A percentile compares a stretch with the other conserved stretches of the same genome.
Evolutionary conservation across 2,113 vertebrate species (phyloP).

Genomic region (Grus americana): DNA sequence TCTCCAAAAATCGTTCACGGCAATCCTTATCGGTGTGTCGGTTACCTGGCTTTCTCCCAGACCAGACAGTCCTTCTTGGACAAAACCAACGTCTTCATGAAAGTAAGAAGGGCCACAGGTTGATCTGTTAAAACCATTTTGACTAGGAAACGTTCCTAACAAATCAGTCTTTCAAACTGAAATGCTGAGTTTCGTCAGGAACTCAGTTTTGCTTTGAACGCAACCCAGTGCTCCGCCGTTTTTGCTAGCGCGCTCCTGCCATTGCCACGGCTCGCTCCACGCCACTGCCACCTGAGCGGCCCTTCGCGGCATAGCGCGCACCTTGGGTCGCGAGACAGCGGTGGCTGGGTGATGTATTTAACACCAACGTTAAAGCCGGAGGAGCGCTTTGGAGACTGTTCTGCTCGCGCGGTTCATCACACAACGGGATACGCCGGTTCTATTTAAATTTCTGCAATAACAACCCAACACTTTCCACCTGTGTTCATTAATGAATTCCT

Average conservation of each 20-base stretch:
- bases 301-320: rapidly evolving
- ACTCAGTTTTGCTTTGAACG: background rate
- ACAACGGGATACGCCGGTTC: background rate
- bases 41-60: background rate
- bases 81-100: background rate
- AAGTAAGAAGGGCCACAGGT: background rate
- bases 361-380: background rate
- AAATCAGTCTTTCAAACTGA: background rate
- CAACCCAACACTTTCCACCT: background rate
- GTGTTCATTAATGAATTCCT: background rate
- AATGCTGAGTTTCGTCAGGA: background rate
- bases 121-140: background rate
- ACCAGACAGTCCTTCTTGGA: background rate
- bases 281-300: background rate
- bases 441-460: background rate
- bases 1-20: background rate
- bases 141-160: background rate
- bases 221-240: rapidly evolving
- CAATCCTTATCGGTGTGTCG: background rate
- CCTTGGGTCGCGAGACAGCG: background rate
- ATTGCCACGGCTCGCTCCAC: background rate
- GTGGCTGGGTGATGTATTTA: no score
- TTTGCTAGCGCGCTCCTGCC: rapidly evolving
- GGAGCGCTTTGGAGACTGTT: background rate
- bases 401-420: background rate